phyloP scores from a whole-genome alignment of 1,140 invertebrate species.

The Drosophila ananassae region DNA sequence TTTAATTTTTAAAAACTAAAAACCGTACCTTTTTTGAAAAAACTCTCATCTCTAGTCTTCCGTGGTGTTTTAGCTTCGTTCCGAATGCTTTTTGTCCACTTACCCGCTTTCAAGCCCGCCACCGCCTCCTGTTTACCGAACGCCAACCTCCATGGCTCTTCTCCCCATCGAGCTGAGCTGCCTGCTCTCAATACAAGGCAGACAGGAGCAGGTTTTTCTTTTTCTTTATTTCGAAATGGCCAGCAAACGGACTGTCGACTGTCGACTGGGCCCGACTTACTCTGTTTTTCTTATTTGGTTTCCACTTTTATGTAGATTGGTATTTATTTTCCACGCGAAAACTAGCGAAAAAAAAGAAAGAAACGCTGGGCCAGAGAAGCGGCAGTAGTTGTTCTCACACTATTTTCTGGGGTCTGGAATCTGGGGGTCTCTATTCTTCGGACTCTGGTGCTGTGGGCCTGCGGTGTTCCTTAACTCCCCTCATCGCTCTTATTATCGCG shows the following conservation, averaged over 20 bases:
- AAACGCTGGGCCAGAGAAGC: slow-evolving; percentile 29
- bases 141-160: slow-evolving; percentile 10
- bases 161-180: slow-evolving; percentile 17
- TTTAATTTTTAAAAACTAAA: neutral
- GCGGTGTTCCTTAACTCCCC: slow-evolving; percentile 66
- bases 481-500: slow-evolving; percentile 80
- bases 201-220: slow-evolving; percentile 63
- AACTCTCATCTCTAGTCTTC: slow-evolving; percentile 17
- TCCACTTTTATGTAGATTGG: slow-evolving; percentile 82
- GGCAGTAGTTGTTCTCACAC: slow-evolving; percentile 74
- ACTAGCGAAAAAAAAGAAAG: slow-evolving; percentile 49
- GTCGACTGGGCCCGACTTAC: slow-evolving; percentile 32
- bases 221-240: slow-evolving; percentile 49
- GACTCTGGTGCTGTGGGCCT: slow-evolving; percentile 28
- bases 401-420: slow-evolving; percentile 26
- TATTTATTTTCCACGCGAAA: slow-evolving; percentile 81
- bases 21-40: neutral
- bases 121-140: neutral
- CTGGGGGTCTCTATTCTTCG: slow-evolving; percentile 16
- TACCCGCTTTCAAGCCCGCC: slow-evolving; percentile 10
- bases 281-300: slow-evolving; percentile 77
- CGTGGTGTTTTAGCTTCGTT: slow-evolving; percentile 50
- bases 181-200: slow-evolving; percentile 62
- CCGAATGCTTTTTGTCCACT: slow-evolving; percentile 38
- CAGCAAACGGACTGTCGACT: slow-evolving; percentile 56